Percentiles rank a stretch among this genome's conserved stretches.
Evolutionary conservation across 2,888 invertebrate genomes (phyloP).

Genomic region (Euproctis similis): DNA sequence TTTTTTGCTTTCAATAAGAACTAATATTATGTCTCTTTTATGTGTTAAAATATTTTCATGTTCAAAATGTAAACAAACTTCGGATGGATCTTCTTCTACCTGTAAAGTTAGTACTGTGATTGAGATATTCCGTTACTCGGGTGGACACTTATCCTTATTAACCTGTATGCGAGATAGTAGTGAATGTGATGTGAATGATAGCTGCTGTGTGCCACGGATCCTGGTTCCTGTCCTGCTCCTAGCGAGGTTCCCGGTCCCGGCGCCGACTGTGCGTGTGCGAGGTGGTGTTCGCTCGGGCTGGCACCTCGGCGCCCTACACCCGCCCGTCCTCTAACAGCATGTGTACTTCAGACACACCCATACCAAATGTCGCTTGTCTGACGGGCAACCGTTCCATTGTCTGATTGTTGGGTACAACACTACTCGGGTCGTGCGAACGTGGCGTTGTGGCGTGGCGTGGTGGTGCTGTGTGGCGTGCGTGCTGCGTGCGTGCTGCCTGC

Average conservation of each 20-base stretch:
- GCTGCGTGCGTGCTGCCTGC: conserved; percentile 22
- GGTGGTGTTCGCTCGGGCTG: conserved; percentile 39
- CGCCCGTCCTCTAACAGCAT: conserved; percentile 71
- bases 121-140: conserved; percentile 36
- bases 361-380: conserved; percentile 76
- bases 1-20: conserved; percentile 46
- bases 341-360: conserved; percentile 66
- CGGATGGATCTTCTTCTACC: conserved; percentile 20
- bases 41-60: conserved; percentile 49
- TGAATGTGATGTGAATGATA: conserved; percentile 25
- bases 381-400: conserved; percentile 78
- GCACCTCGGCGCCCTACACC: too few relatives aligned
- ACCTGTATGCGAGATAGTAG: conserved; percentile 36
- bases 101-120: conserved; percentile 46
- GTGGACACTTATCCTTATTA: conserved; percentile 56
- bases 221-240: conserved; percentile 15
- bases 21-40: conserved; percentile 52
- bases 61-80: conserved; percentile 36
- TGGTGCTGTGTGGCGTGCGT: conserved; percentile 62
- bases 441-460: conserved; percentile 69
- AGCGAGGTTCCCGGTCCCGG: conserved; percentile 24
- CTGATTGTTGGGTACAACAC: conserved; percentile 78
- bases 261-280: conserved; percentile 28
- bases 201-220: conserved; percentile 23
- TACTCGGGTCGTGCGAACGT: conserved; percentile 76